Base-by-base conservation (phyloP, 2,113 vertebrate genomes). In the Proterorhinus semilunaris region DNA sequence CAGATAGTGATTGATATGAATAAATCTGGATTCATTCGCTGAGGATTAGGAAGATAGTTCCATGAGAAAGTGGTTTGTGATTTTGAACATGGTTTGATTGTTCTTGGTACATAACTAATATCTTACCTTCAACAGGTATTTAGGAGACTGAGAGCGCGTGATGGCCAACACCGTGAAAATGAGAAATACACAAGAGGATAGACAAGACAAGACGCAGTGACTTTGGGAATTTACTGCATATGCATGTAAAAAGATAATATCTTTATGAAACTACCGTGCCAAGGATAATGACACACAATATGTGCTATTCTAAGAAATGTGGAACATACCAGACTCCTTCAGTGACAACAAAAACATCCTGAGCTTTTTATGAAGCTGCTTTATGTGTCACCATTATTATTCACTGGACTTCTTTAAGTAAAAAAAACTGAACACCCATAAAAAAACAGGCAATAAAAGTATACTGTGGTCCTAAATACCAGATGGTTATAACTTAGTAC, bases 101-200 rank as follows among this genome's bases (percentile, higher is more conserved):
- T 3, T 6, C 65, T 49, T 45, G 63, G 49, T 64, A 57, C 27
- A 50, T 54, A 72, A 66, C 9, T 71, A 15, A 58, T 65, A 6
- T 87, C 92, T 94, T 94, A 94, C 92, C 93, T 95, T 92, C 83
- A 94, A 84, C 53, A 93, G 85, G 73, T 92, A 94, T 91, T 92
- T 94, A 83, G 91, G 92, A 89, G 91, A 95, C 91, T 91, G 88
- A 90, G 87, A 13, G 90, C 80, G 68, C 65, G 67, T 73, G 85
- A 61, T 5, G 90, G 83, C 27, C 62, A 79, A 66, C 69, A 73
- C 87, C 79, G 80, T 83, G 78, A 77, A 86, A 83, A 82, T 48
- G 81, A 80, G 71, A 87, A 81, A 64, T 58, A 86, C 78, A 83
- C 47, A 86, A 78, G 49, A 86, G 0, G 81, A 91, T 48, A 83